Evolutionary conservation across 1,140 invertebrate species (phyloP).

Genomic region (Conopomorpha cramerella): DNA sequence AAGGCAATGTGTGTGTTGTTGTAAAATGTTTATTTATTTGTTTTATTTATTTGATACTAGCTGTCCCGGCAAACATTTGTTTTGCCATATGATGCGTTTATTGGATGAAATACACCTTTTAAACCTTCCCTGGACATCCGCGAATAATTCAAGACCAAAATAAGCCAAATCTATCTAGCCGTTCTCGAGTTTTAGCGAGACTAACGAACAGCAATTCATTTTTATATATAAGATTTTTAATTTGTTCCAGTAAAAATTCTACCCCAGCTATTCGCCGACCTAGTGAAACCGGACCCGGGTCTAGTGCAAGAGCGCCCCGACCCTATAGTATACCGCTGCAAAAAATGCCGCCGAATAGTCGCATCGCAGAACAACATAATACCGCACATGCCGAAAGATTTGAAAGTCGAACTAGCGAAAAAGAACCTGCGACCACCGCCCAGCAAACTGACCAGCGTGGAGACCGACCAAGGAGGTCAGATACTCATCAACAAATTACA

Average conservation of each 20-base stretch:
- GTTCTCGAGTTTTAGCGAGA: too few species aligned
- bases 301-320: slow-evolving; percentile 75
- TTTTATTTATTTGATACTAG: too few species aligned
- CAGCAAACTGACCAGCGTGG: slow-evolving; percentile 32
- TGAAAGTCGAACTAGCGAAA: slow-evolving; percentile 35
- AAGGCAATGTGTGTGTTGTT: too few species aligned
- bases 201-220: too few species aligned
- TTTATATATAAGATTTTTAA: slow-evolving; percentile 1
- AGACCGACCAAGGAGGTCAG: slow-evolving; percentile 52
- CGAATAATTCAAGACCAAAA: too few species aligned
- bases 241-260: slow-evolving; percentile 73
- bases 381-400: slow-evolving; percentile 64
- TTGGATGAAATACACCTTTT: too few species aligned
- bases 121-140: too few species aligned
- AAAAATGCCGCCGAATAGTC: slow-evolving; percentile 76
- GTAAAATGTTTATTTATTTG: too few species aligned
- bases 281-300: slow-evolving; percentile 81
- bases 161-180: not conserved
- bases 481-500: slow-evolving; percentile 47
- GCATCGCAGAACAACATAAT: slow-evolving; percentile 79
- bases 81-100: too few species aligned
- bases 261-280: slow-evolving; percentile 74
- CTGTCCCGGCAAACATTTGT: too few species aligned
- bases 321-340: slow-evolving; percentile 79
- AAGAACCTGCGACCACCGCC: slow-evolving; percentile 32